Base-by-base conservation (phyloP, 1,140 invertebrate species). In the Bombus fervidus region DNA sequence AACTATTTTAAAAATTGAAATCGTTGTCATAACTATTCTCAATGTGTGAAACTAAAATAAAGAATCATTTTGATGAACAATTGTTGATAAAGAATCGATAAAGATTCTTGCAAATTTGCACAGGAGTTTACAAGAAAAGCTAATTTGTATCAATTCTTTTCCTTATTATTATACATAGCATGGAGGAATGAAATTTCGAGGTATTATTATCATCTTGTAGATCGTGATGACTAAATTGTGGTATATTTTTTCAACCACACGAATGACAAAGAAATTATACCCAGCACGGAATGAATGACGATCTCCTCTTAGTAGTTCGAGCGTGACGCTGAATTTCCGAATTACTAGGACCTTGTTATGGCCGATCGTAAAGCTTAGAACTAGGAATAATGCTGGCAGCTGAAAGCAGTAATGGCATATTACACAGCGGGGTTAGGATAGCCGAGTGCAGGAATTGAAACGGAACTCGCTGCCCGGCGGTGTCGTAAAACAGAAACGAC, bases 311-410 rank as follows among this genome's bases (percentile, higher is more conserved):
- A 74, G 25, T 37, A n/a, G 53, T 71, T 28, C 10, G 13, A 81
- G 69, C 34, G n/a, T 28, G 87, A 85, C 47, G 68, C 53, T 18
- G 53, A 57, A 66, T 86, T 88, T 74, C 31, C 74, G 53, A 89
- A 89, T 89, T 72, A 79, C 75, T 68, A 12, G 53, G 39, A 81
- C 47, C 75, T 79, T 81, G 83, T 89, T 89, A 89, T 64, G 77
- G 39, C 25, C 37, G 79, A 87, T 89, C 88, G 83, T 89, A 89
- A 89, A 89, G 69, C 79, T 75, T 62, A 80, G 59, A 80, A 53
- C 62, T 78, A 73, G 79, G 78, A 88, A 82, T 89, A 85, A 86
- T 76, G 53, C 62, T 64, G n/a, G 31, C 28, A 31, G 69, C 43
- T 71, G 72, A 79, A 82, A 86, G 59, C 76, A 62, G 62, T 77